Conservation (phyloP, 2,888 invertebrate species). For the Metallyticus violacea region DNA sequence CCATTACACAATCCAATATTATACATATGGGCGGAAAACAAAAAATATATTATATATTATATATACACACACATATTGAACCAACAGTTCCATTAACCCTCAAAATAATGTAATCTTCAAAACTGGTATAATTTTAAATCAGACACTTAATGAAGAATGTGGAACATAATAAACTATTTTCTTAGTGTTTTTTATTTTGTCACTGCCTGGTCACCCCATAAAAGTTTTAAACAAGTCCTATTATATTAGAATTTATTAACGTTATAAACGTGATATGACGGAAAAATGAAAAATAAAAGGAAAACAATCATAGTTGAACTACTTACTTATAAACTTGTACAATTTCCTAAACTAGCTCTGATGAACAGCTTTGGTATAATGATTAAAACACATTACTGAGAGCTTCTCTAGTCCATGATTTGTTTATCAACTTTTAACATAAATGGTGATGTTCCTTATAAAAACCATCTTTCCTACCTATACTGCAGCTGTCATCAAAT, state of each 20-base stretch:
- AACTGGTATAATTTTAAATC: slow-evolving; percentile 19
- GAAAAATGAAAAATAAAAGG: slow-evolving; percentile 16
- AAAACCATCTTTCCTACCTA: neutral
- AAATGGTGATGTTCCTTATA: neutral
- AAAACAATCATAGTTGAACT: slow-evolving; percentile 1
- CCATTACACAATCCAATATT: neutral
- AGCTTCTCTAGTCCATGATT: neutral
- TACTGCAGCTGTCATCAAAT: neutral
- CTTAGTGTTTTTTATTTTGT: slow-evolving; percentile 30
- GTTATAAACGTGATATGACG: slow-evolving; percentile 24
- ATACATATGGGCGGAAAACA: neutral
- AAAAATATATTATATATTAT: neutral
- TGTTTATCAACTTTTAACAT: neutral
- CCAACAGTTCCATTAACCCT: neutral
- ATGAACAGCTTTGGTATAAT: neutral
- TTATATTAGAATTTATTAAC: slow-evolving; percentile 23
- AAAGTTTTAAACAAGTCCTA: slow-evolving; percentile 20
- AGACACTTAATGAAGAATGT: slow-evolving; percentile 10
- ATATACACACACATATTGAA: neutral
- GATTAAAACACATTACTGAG: neutral
- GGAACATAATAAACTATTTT: slow-evolving; percentile 28
- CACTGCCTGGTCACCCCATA: slow-evolving; percentile 31
- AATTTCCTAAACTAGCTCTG: slow-evolving; percentile 9
- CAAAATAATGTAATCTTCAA: slow-evolving; percentile 18
- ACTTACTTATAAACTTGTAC: slow-evolving; percentile 17